Evolutionary conservation across 2,888 invertebrate genomes (phyloP).

Genomic region (Onchidella celtica): DNA sequence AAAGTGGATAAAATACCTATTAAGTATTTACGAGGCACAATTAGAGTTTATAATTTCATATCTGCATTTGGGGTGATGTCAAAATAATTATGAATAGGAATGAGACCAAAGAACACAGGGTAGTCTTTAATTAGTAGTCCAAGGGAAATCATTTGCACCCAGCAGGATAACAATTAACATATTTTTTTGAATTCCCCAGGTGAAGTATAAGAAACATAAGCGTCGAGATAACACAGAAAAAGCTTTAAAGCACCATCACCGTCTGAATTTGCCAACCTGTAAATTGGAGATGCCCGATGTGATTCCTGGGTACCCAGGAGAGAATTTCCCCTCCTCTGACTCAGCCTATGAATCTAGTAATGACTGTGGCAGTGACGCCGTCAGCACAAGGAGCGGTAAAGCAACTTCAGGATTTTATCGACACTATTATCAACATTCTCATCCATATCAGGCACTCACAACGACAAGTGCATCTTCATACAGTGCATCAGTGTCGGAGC

Average conservation of each 20-base stretch:
- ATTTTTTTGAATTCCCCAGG: slow-evolving; percentile 82
- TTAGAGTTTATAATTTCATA: too few species aligned
- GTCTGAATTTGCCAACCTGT: slow-evolving; percentile 32
- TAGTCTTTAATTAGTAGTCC: too few species aligned
- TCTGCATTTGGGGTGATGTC: too few species aligned
- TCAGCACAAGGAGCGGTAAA: background rate
- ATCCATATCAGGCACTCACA: background rate
- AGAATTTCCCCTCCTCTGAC: slow-evolving; percentile 38
- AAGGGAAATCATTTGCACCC: too few species aligned
- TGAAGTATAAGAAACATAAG: slow-evolving; percentile 97
- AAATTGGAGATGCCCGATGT: slow-evolving; percentile 48
- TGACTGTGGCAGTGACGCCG: slow-evolving; percentile 37
- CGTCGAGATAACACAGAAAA: slow-evolving; percentile 84
- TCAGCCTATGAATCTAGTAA: slow-evolving; percentile 48
- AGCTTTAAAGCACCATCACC: slow-evolving; percentile 58
- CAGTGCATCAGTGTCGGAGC: slow-evolving; percentile 23
- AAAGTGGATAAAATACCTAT: too few species aligned
- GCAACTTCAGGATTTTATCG: background rate
- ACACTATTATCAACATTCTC: slow-evolving; percentile 1
- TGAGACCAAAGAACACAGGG: too few species aligned
- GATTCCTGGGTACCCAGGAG: slow-evolving; percentile 37
- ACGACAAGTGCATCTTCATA: background rate
- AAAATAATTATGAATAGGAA: too few species aligned
- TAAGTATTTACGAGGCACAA: too few species aligned
- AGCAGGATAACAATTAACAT: too few species aligned